Percentiles rank a stretch among this genome's conserved stretches.
Conservation (phyloP, 2,888 invertebrate genomes). For the Nezara viridula region DNA sequence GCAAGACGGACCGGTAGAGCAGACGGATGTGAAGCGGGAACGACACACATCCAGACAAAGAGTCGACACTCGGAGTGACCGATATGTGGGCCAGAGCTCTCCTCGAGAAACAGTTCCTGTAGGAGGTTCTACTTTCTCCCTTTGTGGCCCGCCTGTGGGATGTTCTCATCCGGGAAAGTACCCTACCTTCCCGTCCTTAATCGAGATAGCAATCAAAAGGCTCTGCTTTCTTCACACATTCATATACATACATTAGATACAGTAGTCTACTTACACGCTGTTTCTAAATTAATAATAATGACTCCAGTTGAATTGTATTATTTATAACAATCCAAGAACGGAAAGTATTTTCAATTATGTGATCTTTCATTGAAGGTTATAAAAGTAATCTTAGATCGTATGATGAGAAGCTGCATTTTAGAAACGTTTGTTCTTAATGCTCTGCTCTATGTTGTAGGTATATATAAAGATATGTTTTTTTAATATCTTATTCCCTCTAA, state of each 20-base stretch:
- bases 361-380: neutral
- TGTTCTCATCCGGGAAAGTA: slow-evolving; percentile 29
- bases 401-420: neutral
- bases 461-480: too few species aligned
- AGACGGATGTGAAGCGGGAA: slow-evolving; percentile 32
- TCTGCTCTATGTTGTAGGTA: too few species aligned
- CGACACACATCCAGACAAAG: slow-evolving; percentile 38
- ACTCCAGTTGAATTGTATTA: neutral
- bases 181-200: neutral
- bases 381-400: neutral
- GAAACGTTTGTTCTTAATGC: neutral
- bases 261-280: neutral
- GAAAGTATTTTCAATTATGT: neutral
- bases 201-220: neutral
- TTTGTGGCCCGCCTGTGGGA: slow-evolving; percentile 19
- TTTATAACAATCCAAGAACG: neutral
- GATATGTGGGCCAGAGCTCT: slow-evolving; percentile 16
- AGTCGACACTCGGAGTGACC: neutral
- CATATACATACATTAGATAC: neutral
- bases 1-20: neutral
- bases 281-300: neutral
- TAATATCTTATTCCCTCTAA: too few species aligned
- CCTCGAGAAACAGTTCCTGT: slow-evolving; percentile 2
- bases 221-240: neutral
- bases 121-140: slow-evolving; percentile 42